These are phyloP conservation scores for Eretmochelys imbricata DNA, from an alignment of 2,113 vertebrate genomes.

Conservation along the genomic window DNA sequence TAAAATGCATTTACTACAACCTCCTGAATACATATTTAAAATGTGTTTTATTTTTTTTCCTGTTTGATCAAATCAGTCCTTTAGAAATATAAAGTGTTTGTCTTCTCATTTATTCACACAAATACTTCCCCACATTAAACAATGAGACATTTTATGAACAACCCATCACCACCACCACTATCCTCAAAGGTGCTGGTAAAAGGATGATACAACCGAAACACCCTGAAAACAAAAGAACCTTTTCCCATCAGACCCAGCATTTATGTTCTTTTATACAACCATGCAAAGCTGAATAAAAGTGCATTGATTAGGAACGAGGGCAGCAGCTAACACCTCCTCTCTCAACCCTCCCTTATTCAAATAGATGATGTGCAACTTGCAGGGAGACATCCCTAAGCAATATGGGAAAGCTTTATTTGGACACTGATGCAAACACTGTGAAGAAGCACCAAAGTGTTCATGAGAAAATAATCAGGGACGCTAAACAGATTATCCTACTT, in stretches of 20 bases:
- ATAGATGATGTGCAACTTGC: not conserved
- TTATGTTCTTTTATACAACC: conserved; percentile 63
- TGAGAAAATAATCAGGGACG: not conserved
- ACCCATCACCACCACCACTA: not conserved
- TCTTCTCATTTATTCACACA: not conserved
- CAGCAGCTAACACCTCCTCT: conserved; percentile 74
- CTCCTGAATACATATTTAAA: not conserved
- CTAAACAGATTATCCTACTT: not conserved
- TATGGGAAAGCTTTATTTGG: not conserved
- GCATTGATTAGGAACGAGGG: conserved; percentile 43
- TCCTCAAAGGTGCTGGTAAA: conserved; percentile 34
- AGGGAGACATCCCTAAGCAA: conserved; percentile 2
- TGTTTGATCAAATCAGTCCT: not conserved
- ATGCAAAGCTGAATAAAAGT: conserved; percentile 80
- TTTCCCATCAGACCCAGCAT: conserved; percentile 67
- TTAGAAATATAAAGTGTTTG: conserved; percentile 37
- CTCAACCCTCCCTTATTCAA: conserved; percentile 71
- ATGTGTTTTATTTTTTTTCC: not conserved
- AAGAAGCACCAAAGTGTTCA: not conserved
- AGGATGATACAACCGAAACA: conserved; percentile 47
- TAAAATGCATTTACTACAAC: not conserved
- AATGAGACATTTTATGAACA: conserved; percentile 35
- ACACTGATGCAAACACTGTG: not conserved
- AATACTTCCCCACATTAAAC: conserved; percentile 21
- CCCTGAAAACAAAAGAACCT: conserved; percentile 66